Base-by-base conservation (phyloP, 1,140 invertebrate species). In the Drosophila varians region DNA sequence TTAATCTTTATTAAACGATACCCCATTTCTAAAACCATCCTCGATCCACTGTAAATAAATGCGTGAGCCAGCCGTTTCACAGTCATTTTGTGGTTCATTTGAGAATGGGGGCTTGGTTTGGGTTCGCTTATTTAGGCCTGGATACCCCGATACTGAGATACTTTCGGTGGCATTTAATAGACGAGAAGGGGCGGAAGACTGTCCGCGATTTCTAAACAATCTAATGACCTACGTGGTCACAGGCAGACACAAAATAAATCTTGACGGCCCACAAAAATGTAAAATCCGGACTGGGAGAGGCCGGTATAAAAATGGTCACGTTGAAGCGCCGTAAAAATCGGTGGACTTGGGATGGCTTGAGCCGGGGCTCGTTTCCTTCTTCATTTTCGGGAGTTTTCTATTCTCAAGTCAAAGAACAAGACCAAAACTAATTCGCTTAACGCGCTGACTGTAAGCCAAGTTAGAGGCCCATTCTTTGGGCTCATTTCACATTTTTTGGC, bases 141-240 rank as follows among this genome's bases (percentile, higher is more conserved):
- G 47, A 47, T 73, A 54, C 47, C 28, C 16, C 38, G 40, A 48
- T 55, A 68, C 43, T 69, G 40, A 47, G 42, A 56, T 69, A 69
- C 43, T 69, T 47, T 68, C 45, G 19, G 54, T 34, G 28, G 12
- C 23, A 21, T 36, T 55, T 56, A 45, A 42, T 28, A 34, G 47
- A 31, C 42, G n/a, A 42, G n/a, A 34, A 42, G 23, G 25, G 38
- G 36, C 71, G 43, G 66, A n/a, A n/a, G n/a, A 58, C 56, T 74
- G 62, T 62, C 76, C 72, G 80, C 82, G 80, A 84, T 84, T 84
- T 86, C 80, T 80, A 80, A 87, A 70, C 80, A 80, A 76, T 84
- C 87, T 84, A 84, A 84, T 84, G 80, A 84, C 80, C 82, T 84
- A 84, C 80, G 80, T 84, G 82, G 82, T 84, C 72, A 57, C 74